Evolutionary conservation across 2,888 invertebrate genomes (phyloP).

Genomic region (Portevinia maculata): DNA sequence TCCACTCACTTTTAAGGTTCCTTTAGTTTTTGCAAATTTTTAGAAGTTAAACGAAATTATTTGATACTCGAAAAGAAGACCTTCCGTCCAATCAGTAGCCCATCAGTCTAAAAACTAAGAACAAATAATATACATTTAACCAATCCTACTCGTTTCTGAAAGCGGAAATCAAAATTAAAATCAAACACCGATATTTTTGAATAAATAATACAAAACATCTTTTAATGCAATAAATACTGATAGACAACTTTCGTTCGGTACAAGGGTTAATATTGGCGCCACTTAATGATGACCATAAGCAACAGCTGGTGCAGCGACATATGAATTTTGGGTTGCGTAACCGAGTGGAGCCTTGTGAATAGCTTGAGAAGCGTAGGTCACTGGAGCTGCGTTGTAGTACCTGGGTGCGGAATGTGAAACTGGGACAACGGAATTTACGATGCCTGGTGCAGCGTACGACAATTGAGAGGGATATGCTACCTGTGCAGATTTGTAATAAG

Average conservation of each 20-base stretch:
- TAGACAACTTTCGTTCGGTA: constrained; percentile 36
- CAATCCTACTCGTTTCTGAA: no score
- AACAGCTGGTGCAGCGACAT: constrained; percentile 12
- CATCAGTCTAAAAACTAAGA: no score
- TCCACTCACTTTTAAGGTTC: no score
- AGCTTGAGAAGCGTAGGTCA: constrained; percentile 8
- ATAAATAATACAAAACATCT: constrained; percentile 18
- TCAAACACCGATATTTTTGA: no score
- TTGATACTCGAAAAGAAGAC: no score
- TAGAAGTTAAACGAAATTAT: no score
- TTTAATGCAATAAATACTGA: constrained; percentile 52
- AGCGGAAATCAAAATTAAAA: no score
- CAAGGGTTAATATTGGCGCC: constrained; percentile 10
- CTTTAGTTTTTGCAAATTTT: no score
- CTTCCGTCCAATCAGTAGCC: no score
- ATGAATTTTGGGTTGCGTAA: not conserved
- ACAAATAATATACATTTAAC: no score
- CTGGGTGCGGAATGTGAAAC: constrained; percentile 54
- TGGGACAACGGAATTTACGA: constrained; percentile 60
- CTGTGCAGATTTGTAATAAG: constrained; percentile 17
- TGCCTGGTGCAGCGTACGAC: constrained; percentile 23
- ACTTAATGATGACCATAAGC: constrained; percentile 31
- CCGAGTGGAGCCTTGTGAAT: not conserved
- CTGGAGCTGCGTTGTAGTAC: constrained; percentile 26
- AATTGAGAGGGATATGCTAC: constrained; percentile 1